phyloP scores from a whole-genome alignment of 2,888 invertebrate genomes.

The Nomada fucata region DNA sequence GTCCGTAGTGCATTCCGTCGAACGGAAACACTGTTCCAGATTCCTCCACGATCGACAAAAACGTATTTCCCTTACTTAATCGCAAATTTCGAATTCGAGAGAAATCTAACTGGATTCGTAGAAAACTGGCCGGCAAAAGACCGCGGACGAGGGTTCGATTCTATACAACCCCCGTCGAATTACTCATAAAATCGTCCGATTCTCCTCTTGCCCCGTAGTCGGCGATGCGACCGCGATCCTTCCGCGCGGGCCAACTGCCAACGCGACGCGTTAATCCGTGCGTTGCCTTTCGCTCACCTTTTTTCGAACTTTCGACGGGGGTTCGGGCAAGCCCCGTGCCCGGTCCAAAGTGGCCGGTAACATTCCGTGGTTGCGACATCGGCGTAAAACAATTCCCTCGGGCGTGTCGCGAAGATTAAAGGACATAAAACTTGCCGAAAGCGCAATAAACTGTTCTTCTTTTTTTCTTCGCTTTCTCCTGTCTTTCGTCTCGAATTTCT shows the following conservation, averaged over 20 bases:
- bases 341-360: constrained; percentile 54
- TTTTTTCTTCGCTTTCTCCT: constrained; percentile 14
- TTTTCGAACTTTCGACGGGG: constrained; percentile 23
- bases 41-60: not conserved
- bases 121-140: not conserved
- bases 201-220: not conserved
- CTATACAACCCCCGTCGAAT: constrained; percentile 15
- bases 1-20: too few species aligned
- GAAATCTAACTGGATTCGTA: not conserved
- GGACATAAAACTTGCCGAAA: constrained; percentile 72
- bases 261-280: constrained; percentile 41
- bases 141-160: not conserved
- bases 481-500: constrained; percentile 14
- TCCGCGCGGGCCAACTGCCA: constrained; percentile 20
- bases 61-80: not conserved
- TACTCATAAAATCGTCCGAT: constrained; percentile 31
- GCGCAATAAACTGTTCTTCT: constrained; percentile 68
- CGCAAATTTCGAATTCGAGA: not conserved
- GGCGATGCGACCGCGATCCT: constrained; percentile 3
- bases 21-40: too few species aligned
- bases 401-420: constrained; percentile 74
- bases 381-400: constrained; percentile 69
- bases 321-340: not conserved
- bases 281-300: constrained; percentile 14
- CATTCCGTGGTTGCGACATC: constrained; percentile 56